Percentiles rank a stretch among this genome's conserved stretches.
These are phyloP conservation scores for Planococcus citri DNA, from an alignment of 1,140 invertebrate genomes.

Conservation along the genomic window DNA sequence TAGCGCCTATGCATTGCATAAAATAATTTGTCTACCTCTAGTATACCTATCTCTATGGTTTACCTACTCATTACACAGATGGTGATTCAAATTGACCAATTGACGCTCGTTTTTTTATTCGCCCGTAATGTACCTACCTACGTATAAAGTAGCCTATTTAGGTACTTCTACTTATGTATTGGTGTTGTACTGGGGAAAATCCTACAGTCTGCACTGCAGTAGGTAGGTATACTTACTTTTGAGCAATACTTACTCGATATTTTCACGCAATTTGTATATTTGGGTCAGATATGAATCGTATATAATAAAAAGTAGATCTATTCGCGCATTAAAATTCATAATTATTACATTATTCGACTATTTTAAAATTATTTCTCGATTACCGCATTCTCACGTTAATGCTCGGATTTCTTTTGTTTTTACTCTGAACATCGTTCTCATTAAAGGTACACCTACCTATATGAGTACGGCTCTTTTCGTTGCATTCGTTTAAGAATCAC, in stretches of 20 bases:
- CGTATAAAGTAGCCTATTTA: too few species aligned
- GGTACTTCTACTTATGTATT: too few species aligned
- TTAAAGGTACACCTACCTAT: too few species aligned
- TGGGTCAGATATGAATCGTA: conserved; percentile 1
- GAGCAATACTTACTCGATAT: neutral
- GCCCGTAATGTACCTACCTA: too few species aligned
- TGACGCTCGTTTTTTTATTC: too few species aligned
- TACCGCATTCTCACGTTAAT: neutral
- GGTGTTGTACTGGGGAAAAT: too few species aligned
- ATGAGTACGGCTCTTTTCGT: neutral
- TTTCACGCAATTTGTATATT: neutral
- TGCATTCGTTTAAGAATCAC: neutral
- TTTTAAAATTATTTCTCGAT: neutral
- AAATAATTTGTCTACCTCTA: too few species aligned
- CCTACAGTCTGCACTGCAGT: too few species aligned
- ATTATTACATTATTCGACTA: neutral
- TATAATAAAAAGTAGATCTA: neutral
- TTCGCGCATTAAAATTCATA: neutral
- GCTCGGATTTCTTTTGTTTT: neutral
- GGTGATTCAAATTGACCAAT: too few species aligned
- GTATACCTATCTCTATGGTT: too few species aligned
- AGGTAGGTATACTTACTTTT: neutral
- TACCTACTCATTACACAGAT: too few species aligned
- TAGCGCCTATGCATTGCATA: too few species aligned
- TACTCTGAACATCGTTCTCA: neutral